phyloP scores from a whole-genome alignment of 1,140 invertebrate genomes.

The Neotoxoptera formosana region DNA sequence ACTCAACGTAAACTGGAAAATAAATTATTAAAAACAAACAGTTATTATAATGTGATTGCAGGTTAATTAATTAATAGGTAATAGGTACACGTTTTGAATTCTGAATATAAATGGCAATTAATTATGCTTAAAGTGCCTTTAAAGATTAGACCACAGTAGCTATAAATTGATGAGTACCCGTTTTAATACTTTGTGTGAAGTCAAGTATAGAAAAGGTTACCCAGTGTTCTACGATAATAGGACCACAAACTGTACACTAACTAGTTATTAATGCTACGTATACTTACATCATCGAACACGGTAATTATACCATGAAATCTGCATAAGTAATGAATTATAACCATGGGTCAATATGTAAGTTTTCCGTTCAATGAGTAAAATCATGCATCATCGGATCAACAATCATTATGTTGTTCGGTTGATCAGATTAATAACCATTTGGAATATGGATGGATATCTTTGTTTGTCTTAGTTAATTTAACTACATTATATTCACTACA shows the following conservation, averaged over 20 bases:
- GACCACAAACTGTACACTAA: not conserved
- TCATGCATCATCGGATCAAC: not conserved
- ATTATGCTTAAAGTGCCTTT: not conserved
- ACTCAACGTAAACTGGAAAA: not conserved
- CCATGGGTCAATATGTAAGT: not conserved
- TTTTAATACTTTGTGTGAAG: constrained; percentile 32
- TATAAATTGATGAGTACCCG: constrained; percentile 3
- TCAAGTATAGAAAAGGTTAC: constrained; percentile 26
- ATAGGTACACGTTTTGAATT: not conserved
- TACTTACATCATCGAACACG: not conserved
- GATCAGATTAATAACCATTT: not conserved
- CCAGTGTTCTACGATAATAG: not conserved
- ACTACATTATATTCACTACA: not conserved
- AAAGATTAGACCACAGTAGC: not conserved
- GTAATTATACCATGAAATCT: not conserved
- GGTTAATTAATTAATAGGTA: not conserved
- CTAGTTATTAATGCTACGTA: not conserved
- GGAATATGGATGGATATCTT: not conserved
- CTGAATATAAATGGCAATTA: not conserved
- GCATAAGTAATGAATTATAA: not conserved
- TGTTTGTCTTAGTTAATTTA: not conserved
- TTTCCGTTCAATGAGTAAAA: not conserved
- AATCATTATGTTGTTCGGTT: not conserved
- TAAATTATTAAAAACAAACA: not conserved
- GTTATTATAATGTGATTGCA: not conserved